Conservation (phyloP, 2,888 invertebrate species). For the Lepidonotus clava region DNA sequence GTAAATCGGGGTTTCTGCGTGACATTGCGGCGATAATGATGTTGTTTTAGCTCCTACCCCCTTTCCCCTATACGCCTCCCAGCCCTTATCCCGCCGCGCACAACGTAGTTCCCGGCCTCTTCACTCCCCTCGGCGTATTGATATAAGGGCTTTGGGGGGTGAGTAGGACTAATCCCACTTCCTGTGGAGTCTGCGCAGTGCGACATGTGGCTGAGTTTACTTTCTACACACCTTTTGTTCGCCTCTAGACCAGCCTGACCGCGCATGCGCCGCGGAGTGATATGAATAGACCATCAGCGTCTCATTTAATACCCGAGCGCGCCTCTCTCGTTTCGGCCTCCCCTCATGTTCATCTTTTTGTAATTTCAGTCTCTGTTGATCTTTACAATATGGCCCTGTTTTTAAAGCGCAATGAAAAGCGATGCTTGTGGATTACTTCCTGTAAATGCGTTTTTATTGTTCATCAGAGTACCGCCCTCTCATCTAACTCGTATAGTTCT, state of each 20-base stretch:
- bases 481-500: too few species aligned
- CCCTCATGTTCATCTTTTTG: too few species aligned
- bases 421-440: too few species aligned
- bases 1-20: constrained; percentile 1
- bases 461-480: too few species aligned
- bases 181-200: background rate
- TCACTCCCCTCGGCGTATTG: constrained; percentile 38
- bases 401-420: too few species aligned
- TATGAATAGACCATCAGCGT: too few species aligned
- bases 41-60: constrained; percentile 39
- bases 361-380: too few species aligned
- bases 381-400: too few species aligned
- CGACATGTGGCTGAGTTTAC: constrained; percentile 47
- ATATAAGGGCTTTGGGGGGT: background rate
- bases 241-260: background rate
- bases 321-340: too few species aligned
- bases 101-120: background rate
- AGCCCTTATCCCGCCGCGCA: background rate
- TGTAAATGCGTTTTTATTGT: too few species aligned
- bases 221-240: constrained; percentile 40
- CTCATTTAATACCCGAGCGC: too few species aligned
- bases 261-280: background rate
- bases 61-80: background rate
- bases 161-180: background rate
- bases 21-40: constrained; percentile 27